Base-by-base conservation (phyloP, 1,140 invertebrate species). In the Venustaconcha ellipsiformis region DNA sequence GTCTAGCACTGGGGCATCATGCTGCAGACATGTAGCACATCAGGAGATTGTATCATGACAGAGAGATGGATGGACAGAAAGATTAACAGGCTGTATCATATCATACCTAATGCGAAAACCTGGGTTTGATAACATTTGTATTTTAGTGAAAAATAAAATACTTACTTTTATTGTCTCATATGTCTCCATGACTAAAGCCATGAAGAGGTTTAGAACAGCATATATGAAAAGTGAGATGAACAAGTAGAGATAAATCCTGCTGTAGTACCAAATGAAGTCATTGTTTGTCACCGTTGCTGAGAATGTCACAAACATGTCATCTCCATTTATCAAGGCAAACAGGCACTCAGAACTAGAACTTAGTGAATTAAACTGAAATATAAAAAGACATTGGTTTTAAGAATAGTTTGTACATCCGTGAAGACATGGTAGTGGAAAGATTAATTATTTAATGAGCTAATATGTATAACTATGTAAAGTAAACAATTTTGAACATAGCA, bases 281-380 rank as follows among this genome's bases (percentile, higher is more conserved):
- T 83, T 86, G 59, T 79, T 74, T 13, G 83, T 83, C 72, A 80
- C 67, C 14, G 97, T 86, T 0, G 86, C 96, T 0, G 96, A 95
- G 89, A 99, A 99, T 5, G 98, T 99, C 0, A 97, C 97, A 90
- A 97, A 99, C 95, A 99, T 98, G 84, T 99, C 98, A 89, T 99
- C 98, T 48, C 98, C 98, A 86, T 99, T 99, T 70, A 99, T 96
- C n/a, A 99, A 91, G 1, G 97, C 95, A 90, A 98, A 92, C 56
- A 92, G 83, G 75, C 91, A 91, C 79, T 92, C 92, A 0, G 90
- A 91, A 3, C 91, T 84, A 67, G 90, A 86, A 57, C 87, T 86
- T 26, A 92, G 78, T 18, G 95, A 95, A 57, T 95, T 92, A 84
- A 99, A 99, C 92, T 93, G 87, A 74, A 82, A 88, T 85, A 79